phyloP scores from a whole-genome alignment of 2,113 vertebrate species.

The Chaetodon auriga region DNA sequence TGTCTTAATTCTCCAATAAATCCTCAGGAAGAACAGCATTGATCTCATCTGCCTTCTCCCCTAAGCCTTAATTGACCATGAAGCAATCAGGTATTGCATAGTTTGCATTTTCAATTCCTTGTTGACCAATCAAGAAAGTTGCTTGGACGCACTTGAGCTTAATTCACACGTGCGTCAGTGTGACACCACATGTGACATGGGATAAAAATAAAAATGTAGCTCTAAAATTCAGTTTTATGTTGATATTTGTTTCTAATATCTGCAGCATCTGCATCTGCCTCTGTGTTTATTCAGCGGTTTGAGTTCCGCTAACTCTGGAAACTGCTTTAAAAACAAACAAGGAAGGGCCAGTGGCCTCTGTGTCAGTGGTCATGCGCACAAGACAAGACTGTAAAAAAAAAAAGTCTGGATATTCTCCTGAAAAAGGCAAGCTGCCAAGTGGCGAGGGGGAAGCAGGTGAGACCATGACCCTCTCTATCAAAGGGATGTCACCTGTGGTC shows the following conservation, averaged over 20 bases:
- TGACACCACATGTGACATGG: constrained; percentile 19
- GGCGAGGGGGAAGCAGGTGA: constrained; percentile 27
- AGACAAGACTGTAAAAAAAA: constrained; percentile 31
- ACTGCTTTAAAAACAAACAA: constrained; percentile 69
- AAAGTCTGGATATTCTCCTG: constrained; percentile 1
- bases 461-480: constrained; percentile 68
- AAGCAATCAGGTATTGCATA: constrained; percentile 68
- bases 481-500: constrained; percentile 61
- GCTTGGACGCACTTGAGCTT: constrained; percentile 24
- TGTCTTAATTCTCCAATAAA: constrained; percentile 68
- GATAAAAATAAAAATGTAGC: background rate
- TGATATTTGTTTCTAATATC: constrained; percentile 4
- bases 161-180: constrained; percentile 1
- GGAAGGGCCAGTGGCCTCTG: constrained; percentile 33
- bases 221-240: background rate
- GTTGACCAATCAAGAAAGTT: constrained; percentile 61
- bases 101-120: constrained; percentile 64
- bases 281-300: constrained; percentile 11
- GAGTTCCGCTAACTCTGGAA: constrained; percentile 35
- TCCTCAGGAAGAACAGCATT: constrained; percentile 52
- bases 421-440: constrained; percentile 50
- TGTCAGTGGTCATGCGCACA: constrained; percentile 44
- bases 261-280: background rate
- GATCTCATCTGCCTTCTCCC: constrained; percentile 62
- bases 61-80: constrained; percentile 74